phyloP scores from a whole-genome alignment of 2,797 vertebrate species.

The Alosa sapidissima region DNA sequence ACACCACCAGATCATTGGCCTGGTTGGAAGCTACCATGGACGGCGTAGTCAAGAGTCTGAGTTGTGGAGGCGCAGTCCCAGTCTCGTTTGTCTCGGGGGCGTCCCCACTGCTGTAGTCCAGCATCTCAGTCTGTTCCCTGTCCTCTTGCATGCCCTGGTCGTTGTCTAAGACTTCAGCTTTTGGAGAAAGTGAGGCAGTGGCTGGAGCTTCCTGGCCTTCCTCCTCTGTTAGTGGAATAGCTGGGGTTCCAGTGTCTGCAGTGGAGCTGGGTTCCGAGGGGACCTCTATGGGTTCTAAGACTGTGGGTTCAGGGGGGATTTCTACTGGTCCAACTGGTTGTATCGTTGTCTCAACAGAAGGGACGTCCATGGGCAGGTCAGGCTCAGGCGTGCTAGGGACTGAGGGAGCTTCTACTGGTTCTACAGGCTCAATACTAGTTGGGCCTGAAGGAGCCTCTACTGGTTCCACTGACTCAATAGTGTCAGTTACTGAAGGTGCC shows the following conservation, averaged over 20 bases:
- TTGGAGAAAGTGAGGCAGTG: slow-evolving; percentile 27
- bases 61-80: slow-evolving; percentile 63
- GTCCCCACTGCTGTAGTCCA: slow-evolving; percentile 49
- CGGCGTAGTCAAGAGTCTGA: slow-evolving; percentile 77
- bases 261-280: slow-evolving; percentile 29
- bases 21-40: slow-evolving; percentile 69
- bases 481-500: slow-evolving; percentile 18
- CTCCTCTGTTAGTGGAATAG: slow-evolving; percentile 30
- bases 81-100: slow-evolving; percentile 54
- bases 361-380: background rate
- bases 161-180: slow-evolving; percentile 37
- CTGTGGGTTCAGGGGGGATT: slow-evolving; percentile 35
- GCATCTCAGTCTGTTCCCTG: slow-evolving; percentile 32
- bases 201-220: slow-evolving; percentile 11
- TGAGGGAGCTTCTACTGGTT: background rate
- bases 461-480: slow-evolving; percentile 26
- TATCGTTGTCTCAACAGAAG: background rate
- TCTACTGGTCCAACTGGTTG: slow-evolving; percentile 35
- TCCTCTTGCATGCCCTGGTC: slow-evolving; percentile 49
- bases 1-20: slow-evolving; percentile 88
- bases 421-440: background rate
- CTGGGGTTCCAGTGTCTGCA: background rate
- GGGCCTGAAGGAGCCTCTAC: slow-evolving; percentile 26
- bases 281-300: slow-evolving; percentile 23
- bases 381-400: background rate